These are phyloP conservation scores for Trypoxylus dichotomus DNA, from an alignment of 1,140 invertebrate genomes.

Conservation along the genomic window DNA sequence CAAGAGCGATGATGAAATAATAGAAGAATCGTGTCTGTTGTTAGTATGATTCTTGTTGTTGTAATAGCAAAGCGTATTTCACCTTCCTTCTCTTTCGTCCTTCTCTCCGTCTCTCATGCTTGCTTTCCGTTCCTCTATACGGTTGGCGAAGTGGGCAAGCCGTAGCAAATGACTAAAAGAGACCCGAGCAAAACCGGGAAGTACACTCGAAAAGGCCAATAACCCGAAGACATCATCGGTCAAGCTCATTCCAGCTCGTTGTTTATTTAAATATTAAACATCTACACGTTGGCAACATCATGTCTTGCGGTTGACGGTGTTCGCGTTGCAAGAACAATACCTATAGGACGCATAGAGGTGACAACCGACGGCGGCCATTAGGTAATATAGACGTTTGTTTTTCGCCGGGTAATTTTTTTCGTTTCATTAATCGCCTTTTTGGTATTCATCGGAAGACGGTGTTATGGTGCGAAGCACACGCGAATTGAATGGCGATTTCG, in stretches of 20 bases:
- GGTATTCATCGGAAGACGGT: not conserved
- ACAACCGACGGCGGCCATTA: not conserved
- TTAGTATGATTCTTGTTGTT: not conserved
- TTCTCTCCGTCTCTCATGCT: not conserved
- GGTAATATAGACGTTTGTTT: not conserved
- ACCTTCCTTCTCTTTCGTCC: not conserved
- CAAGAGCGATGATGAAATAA: not conserved
- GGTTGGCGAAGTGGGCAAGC: constrained; percentile 32
- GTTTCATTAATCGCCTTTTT: not conserved
- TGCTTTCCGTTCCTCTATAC: not conserved
- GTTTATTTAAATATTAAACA: constrained; percentile 31
- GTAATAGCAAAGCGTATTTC: not conserved
- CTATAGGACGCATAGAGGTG: not conserved
- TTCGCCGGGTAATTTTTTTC: not conserved
- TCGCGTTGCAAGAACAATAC: constrained; percentile 8
- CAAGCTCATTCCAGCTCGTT: constrained; percentile 31
- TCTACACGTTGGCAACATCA: constrained; percentile 20
- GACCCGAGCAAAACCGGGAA: constrained; percentile 32
- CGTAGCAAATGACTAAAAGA: constrained; percentile 32
- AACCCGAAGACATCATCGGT: constrained; percentile 35
- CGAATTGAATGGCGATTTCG: too few species aligned
- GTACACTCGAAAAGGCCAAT: constrained; percentile 32
- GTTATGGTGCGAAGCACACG: too few species aligned
- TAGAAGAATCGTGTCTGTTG: not conserved
- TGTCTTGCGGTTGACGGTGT: not conserved